These are phyloP conservation scores for Limenitis camilla DNA, from an alignment of 2,888 invertebrate species.

Conservation along the genomic window DNA sequence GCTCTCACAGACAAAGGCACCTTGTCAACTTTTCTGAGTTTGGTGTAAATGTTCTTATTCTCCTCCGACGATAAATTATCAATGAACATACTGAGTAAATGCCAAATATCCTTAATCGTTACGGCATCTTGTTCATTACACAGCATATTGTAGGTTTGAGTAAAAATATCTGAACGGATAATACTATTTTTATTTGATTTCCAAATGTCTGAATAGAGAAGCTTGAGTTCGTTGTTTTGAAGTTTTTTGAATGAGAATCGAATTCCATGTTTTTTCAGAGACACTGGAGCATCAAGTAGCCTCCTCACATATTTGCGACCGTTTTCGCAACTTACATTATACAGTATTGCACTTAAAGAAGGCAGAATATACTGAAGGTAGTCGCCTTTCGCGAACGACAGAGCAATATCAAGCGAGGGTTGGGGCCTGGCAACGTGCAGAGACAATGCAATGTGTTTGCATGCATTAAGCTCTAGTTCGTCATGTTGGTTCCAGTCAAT, in stretches of 20 bases:
- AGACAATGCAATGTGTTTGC: constrained; percentile 45
- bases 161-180: constrained; percentile 45
- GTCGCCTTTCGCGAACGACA: constrained; percentile 53
- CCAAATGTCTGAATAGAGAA: constrained; percentile 42
- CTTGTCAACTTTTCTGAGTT: constrained; percentile 30
- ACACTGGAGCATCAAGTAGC: constrained; percentile 45
- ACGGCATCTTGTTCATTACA: constrained; percentile 36
- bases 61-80: constrained; percentile 44
- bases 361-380: constrained; percentile 50
- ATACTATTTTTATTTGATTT: constrained; percentile 43
- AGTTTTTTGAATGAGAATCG: constrained; percentile 42
- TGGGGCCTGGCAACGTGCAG: constrained; percentile 49
- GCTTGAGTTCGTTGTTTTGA: constrained; percentile 33
- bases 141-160: constrained; percentile 39
- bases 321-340: constrained; percentile 36
- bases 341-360: constrained; percentile 43
- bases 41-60: constrained; percentile 43
- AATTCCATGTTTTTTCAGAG: constrained; percentile 53
- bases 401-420: constrained; percentile 34
- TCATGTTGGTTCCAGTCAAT: constrained; percentile 47
- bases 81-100: constrained; percentile 41
- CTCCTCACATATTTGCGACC: constrained; percentile 32
- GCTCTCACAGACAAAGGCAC: constrained; percentile 38
- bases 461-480: constrained; percentile 34
- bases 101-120: constrained; percentile 37